These are phyloP conservation scores for Meriones unguiculatus DNA, from an alignment of 2,113 vertebrate genomes.

Conservation along the genomic window DNA sequence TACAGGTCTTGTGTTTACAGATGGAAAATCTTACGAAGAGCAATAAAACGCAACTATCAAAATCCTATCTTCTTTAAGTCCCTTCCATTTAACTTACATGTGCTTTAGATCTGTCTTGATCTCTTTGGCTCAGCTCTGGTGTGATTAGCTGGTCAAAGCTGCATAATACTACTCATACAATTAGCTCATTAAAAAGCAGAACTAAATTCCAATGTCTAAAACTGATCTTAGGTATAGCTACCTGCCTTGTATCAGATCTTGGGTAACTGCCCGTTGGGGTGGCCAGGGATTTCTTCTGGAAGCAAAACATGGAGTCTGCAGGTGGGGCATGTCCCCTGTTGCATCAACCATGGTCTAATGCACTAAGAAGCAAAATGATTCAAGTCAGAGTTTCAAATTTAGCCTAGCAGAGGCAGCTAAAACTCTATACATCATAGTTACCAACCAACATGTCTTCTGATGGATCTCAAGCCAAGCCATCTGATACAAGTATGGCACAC, in stretches of 20 bases:
- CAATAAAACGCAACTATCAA: slow-evolving; percentile 48
- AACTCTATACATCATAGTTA: neutral
- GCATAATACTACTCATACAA: slow-evolving; percentile 41
- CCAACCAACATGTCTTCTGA: neutral
- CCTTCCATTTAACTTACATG: neutral
- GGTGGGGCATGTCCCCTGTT: slow-evolving; percentile 82
- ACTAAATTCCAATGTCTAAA: slow-evolving; percentile 37
- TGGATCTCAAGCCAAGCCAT: neutral
- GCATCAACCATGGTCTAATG: slow-evolving; percentile 82
- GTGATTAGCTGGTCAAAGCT: slow-evolving; percentile 4
- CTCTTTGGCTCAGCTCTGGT: slow-evolving; percentile 55
- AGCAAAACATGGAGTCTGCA: slow-evolving; percentile 82
- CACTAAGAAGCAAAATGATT: slow-evolving; percentile 75
- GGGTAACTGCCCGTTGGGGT: slow-evolving; percentile 63
- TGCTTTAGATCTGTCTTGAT: slow-evolving; percentile 42
- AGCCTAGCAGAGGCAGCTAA: neutral
- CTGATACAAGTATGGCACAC: neutral
- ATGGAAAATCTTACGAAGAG: slow-evolving; percentile 52
- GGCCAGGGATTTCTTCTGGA: slow-evolving; percentile 78
- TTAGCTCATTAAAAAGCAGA: slow-evolving; percentile 54
- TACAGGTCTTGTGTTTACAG: slow-evolving; percentile 6
- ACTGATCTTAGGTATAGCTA: slow-evolving; percentile 48
- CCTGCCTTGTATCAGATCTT: slow-evolving; percentile 63
- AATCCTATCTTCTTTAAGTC: slow-evolving; percentile 44
- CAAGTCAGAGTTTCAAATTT: slow-evolving; percentile 52